Base-by-base conservation (phyloP, 1,140 invertebrate species). In the Eriosoma lanigerum region DNA sequence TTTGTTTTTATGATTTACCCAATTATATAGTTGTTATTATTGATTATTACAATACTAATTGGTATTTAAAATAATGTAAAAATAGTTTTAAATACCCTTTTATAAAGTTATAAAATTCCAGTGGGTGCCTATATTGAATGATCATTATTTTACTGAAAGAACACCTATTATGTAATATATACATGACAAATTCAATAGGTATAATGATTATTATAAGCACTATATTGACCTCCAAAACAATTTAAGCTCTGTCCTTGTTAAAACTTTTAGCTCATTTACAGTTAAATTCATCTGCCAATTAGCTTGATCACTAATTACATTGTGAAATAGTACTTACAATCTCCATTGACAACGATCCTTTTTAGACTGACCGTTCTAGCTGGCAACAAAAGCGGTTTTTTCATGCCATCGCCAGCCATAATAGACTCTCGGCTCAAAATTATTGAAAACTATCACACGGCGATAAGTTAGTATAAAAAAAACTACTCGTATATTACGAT, bases 351-450 rank as follows among this genome's bases (percentile, higher is more conserved):
- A 12, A 48, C 75, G 56, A 78, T 78, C 56, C 56, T 46, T 15
- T 56, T 86, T 84, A 90, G 85, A 84, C 88, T 87, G 73, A 85
- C 87, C 83, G 86, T 87, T 38, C 83, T 81, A 29, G 81, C 76
- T 10, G 83, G 84, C 17, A 83, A 80, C 24, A 84, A 80, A 32
- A 84, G 68, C 15, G 81, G 83, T 70, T 82, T 80, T 46, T 78
- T 66, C 62, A 44, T 48, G 1, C n/a, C 60, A 21, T 50, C 75
- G 60, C 56, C 70, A 29, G 81, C 81, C 72, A 81, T 56, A 58
- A 68, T 48, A 64, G 48, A 13, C 56, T 24, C 38, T 12, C 21
- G 12, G 29, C 70, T 50, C 13, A 19, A 62, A 62, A 19, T 66
- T 44, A 38, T 66, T 21, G 15, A 44, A 66, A 3, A 66, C n/a